Evolutionary conservation across 2,888 invertebrate species (phyloP).

Genomic region (Merodon equestris): DNA sequence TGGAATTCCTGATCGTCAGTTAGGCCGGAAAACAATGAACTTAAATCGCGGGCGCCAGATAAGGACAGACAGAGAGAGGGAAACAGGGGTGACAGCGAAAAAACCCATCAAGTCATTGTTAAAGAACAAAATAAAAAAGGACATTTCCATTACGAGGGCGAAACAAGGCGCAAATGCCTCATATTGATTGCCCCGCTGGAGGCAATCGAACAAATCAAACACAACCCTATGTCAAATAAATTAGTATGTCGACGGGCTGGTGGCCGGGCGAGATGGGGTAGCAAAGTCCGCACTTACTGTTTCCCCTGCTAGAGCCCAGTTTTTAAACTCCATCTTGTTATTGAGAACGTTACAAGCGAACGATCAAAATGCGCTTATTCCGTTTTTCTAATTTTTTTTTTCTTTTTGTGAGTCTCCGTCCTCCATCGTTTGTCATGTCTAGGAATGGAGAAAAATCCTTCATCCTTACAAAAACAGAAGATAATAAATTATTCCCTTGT

Average conservation of each 20-base stretch:
- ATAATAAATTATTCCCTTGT: conserved; percentile 52
- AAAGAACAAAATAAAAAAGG: conserved; percentile 33
- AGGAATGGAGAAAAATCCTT: neutral
- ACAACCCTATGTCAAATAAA: conserved; percentile 40
- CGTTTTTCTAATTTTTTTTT: too few relatives aligned
- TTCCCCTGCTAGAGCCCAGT: conserved; percentile 3
- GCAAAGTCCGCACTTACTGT: neutral
- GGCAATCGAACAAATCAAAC: conserved; percentile 52
- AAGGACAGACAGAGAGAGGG: neutral
- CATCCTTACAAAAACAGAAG: conserved; percentile 38
- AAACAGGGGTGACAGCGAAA: neutral
- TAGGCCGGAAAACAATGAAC: too few relatives aligned
- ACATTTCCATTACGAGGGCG: conserved; percentile 31
- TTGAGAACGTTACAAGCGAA: conserved; percentile 30
- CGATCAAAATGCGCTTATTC: conserved; percentile 38
- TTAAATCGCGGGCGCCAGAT: too few relatives aligned
- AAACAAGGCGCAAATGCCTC: conserved; percentile 5
- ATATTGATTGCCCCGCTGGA: neutral
- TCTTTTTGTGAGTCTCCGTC: neutral
- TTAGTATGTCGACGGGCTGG: conserved; percentile 6
- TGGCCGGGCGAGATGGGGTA: neutral
- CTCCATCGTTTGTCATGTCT: conserved; percentile 1
- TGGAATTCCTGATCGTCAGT: conserved; percentile 19
- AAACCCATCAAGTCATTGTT: conserved; percentile 30
- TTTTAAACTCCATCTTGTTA: conserved; percentile 36